These are phyloP conservation scores for Dorcus hopei DNA, from an alignment of 2,888 invertebrate genomes.

Conservation along the genomic window DNA sequence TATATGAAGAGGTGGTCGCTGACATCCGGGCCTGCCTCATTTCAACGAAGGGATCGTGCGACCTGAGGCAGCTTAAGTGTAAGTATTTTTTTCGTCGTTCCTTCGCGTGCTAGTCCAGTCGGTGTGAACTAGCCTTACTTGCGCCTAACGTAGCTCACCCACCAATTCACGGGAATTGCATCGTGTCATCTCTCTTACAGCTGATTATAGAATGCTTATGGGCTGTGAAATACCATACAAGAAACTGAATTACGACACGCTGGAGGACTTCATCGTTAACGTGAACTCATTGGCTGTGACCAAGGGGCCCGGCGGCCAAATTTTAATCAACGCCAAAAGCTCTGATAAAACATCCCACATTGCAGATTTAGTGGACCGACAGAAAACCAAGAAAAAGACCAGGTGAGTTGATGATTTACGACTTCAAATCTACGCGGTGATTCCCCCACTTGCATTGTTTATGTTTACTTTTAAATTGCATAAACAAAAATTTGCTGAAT, in stretches of 20 bases:
- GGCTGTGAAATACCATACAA: conserved; percentile 62
- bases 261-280: conserved; percentile 59
- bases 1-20: conserved; percentile 29
- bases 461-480: too few species aligned
- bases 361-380: conserved; percentile 46
- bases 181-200: conserved; percentile 40
- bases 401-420: conserved; percentile 6
- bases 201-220: conserved; percentile 62
- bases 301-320: conserved; percentile 52
- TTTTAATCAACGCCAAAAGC: conserved; percentile 57
- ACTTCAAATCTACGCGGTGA: too few species aligned
- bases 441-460: too few species aligned
- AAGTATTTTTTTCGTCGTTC: conserved; percentile 20
- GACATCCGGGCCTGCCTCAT: conserved; percentile 35
- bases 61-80: conserved; percentile 35
- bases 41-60: conserved; percentile 35
- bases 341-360: conserved; percentile 62
- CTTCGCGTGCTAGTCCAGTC: background rate
- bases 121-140: background rate
- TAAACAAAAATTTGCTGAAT: too few species aligned
- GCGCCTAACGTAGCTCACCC: conserved; percentile 3
- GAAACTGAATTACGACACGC: conserved; percentile 56
- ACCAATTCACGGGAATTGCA: background rate
- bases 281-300: conserved; percentile 57
- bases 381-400: conserved; percentile 36